These are phyloP conservation scores for Parazoanthus swiftii DNA, from an alignment of 92 coral and sea anemone genomes.

Conservation along the genomic window DNA sequence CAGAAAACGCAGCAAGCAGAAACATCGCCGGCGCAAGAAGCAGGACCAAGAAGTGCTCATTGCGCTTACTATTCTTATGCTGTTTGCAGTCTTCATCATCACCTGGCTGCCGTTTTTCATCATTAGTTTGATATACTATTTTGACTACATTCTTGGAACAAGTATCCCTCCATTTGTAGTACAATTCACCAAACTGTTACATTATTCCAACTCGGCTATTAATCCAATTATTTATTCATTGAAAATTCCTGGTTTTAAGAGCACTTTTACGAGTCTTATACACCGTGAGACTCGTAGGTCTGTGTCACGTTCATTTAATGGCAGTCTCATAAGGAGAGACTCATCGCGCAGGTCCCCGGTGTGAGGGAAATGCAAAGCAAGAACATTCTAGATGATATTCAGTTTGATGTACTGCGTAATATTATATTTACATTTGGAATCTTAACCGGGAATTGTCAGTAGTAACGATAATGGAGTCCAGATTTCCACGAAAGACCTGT, in stretches of 20 bases:
- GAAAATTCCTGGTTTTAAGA: conserved; percentile 80
- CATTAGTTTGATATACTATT: conserved; percentile 61
- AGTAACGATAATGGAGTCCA: not conserved
- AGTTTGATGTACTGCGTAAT: not conserved
- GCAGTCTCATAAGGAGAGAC: conserved; percentile 57
- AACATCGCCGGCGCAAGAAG: conserved; percentile 46
- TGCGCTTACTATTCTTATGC: conserved; percentile 67
- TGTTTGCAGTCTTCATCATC: conserved; percentile 66
- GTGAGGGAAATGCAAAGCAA: not conserved
- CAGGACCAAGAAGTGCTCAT: conserved; percentile 70
- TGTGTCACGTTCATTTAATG: conserved; percentile 41
- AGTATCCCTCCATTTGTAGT: conserved; percentile 53
- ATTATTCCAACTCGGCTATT: conserved; percentile 80
- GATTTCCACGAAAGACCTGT: not conserved
- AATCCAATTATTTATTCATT: conserved; percentile 84
- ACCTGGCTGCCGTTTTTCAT: conserved; percentile 80
- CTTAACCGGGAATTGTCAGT: not conserved
- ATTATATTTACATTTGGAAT: not conserved
- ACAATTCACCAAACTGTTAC: conserved; percentile 68
- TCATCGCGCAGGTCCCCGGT: conserved; percentile 48
- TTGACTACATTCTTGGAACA: conserved; percentile 31
- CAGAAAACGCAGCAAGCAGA: conserved; percentile 47
- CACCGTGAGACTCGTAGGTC: conserved; percentile 52
- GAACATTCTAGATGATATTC: not conserved
- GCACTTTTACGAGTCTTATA: conserved; percentile 59